A percentile compares a stretch with the other conserved stretches of the same genome.
phyloP scores from a whole-genome alignment of 2,888 invertebrate species.

The Teleogryllus oceanicus region DNA sequence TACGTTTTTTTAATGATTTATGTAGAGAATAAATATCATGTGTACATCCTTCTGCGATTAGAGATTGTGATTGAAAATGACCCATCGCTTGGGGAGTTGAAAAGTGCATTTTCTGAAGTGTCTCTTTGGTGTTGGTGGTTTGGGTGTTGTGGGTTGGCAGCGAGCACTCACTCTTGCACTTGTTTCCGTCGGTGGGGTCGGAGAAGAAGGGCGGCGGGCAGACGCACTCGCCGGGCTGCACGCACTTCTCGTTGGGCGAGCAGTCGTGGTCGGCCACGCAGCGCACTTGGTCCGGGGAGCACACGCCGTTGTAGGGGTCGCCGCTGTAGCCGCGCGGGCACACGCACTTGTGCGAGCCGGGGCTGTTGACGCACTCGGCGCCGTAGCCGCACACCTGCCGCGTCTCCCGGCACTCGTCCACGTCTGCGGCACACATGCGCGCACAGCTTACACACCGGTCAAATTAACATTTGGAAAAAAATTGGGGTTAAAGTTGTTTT shows the following conservation, averaged over 20 bases:
- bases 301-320: slow-evolving; percentile 76
- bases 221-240: slow-evolving; percentile 86
- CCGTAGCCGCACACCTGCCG: slow-evolving; percentile 78
- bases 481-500: too few species aligned
- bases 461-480: too few species aligned
- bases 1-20: too few species aligned
- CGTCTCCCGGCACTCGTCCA: slow-evolving; percentile 77
- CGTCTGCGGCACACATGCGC: slow-evolving; percentile 52
- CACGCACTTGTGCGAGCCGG: slow-evolving; percentile 73
- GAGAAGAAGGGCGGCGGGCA: slow-evolving; percentile 88
- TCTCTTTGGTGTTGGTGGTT: too few species aligned
- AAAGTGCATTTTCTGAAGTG: too few species aligned
- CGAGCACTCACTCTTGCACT: slow-evolving; percentile 68
- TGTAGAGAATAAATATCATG: too few species aligned
- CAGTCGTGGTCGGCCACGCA: slow-evolving; percentile 82
- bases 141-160: too few species aligned
- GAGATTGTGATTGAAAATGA: slow-evolving; percentile 29
- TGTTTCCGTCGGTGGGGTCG: slow-evolving; percentile 75
- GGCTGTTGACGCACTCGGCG: slow-evolving; percentile 77
- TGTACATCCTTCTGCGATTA: neutral
- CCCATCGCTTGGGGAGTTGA: slow-evolving; percentile 44
- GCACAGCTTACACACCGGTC: too few species aligned
- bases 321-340: slow-evolving; percentile 80
- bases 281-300: slow-evolving; percentile 75
- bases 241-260: slow-evolving; percentile 80